These are phyloP conservation scores for Ennomos quercinarius DNA, from an alignment of 2,888 invertebrate species.

Conservation along the genomic window DNA sequence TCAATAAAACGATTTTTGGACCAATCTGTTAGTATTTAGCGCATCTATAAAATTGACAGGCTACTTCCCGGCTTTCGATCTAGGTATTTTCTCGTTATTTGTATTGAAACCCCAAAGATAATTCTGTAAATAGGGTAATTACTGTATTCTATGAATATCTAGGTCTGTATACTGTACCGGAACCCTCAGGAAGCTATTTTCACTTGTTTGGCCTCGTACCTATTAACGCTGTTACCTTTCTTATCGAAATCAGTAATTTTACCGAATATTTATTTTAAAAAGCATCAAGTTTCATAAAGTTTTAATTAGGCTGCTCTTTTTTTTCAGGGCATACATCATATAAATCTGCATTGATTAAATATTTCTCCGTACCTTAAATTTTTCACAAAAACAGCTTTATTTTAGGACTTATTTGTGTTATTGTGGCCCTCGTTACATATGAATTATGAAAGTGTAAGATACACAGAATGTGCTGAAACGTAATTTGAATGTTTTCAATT, in stretches of 20 bases:
- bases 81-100: no score
- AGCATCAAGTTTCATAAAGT: conserved; percentile 13
- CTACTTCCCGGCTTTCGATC: no score
- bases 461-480: conserved; percentile 30
- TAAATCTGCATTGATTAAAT: conserved; percentile 22
- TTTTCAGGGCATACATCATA: neutral
- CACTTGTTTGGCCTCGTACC: no score
- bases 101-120: no score
- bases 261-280: conserved; percentile 3
- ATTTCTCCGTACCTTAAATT: conserved; percentile 16
- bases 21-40: no score
- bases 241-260: conserved; percentile 22
- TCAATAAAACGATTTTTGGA: no score
- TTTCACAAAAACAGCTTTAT: conserved; percentile 24
- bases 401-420: conserved; percentile 15
- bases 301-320: conserved; percentile 6
- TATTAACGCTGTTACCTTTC: neutral
- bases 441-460: conserved; percentile 31
- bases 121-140: no score
- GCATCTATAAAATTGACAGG: no score
- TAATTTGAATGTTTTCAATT: conserved; percentile 32
- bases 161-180: no score
- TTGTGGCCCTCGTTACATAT: conserved; percentile 30
- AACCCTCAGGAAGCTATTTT: no score
- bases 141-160: no score